Base-by-base conservation (phyloP, 2,888 invertebrate species). In the Polydrusus cervinus region DNA sequence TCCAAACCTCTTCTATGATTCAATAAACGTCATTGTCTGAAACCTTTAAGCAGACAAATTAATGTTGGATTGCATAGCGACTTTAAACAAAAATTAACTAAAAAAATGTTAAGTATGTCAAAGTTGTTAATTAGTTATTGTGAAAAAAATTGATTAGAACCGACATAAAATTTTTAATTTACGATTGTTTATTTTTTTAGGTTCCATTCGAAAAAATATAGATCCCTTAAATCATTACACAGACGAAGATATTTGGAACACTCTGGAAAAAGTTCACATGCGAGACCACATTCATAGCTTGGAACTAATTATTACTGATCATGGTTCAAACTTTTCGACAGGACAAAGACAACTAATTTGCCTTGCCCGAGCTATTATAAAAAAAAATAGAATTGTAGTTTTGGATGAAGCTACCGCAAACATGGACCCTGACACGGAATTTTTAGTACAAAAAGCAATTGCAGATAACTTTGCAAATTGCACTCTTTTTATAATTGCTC, bases 391-490 rank as follows among this genome's bases (percentile, higher is more conserved):
- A 78, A 88, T 90, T 61, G 84, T 91, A 1, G 87, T 90, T 13
- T 82, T 90, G 40, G 90, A 90, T 79, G 90, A 90, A 83, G 90
- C 90, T 0, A 90, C 90, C 0, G 89, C 90, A 10, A 90, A 89
- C 81, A 89, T 90, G 71, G 90, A 90, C 81, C 87, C 86, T 3
- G 85, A 87, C 78, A 90, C 90, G n/a, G 90, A 90, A 80, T 83
- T 82, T 14, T 79, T 90, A 67, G 90, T 90, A 1, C 90, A 91
- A 78, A 83, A 86, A 75, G 89, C 89, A 1, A 90, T 91, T 30
- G 81, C 89, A 55, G 84, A 87, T 49, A 88, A 89, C 79, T 90
- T 90, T 83, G 79, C 80, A 3, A 79, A 86, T 16, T 90, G 90
- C 78, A 90, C 90, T 0, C 89, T 91, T 10, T 84, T 91, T 16